phyloP scores from a whole-genome alignment of 1,140 invertebrate species.

The Globodera rostochiensis region DNA sequence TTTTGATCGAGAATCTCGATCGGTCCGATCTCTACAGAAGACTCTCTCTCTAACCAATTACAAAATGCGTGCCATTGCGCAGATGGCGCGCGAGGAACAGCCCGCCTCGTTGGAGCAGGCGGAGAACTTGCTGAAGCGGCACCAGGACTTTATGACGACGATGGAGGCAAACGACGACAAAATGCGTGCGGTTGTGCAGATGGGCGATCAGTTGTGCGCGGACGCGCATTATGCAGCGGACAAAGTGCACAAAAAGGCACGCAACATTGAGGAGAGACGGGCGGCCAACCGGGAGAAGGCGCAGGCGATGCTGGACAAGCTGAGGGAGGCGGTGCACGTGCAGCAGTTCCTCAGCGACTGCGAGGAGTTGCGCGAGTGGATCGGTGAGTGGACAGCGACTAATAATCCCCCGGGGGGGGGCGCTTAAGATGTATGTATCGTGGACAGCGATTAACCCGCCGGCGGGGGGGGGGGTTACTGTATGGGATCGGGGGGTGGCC shows the following conservation, averaged over 20 bases:
- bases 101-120: conserved; percentile 92
- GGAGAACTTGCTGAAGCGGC: conserved; percentile 89
- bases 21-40: too few species aligned
- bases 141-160: conserved; percentile 97
- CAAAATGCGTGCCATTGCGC: conserved; percentile 5
- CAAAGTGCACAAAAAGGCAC: conserved; percentile 90
- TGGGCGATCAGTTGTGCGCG: conserved; percentile 80
- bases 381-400: conserved; percentile 68
- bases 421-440: too few species aligned
- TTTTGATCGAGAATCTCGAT: too few species aligned
- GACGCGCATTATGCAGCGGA: conserved; percentile 75
- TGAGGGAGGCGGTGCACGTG: conserved; percentile 74
- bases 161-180: conserved; percentile 99
- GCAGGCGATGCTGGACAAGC: conserved; percentile 76
- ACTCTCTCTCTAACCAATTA: too few species aligned
- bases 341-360: conserved; percentile 76
- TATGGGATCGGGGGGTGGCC: too few species aligned
- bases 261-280: conserved; percentile 86
- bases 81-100: conserved; percentile 86
- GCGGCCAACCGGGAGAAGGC: conserved; percentile 80
- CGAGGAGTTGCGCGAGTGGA: conserved; percentile 83
- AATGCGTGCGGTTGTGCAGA: conserved; percentile 89
- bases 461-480: too few species aligned
- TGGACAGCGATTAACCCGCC: too few species aligned
- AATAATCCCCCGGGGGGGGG: too few species aligned